Base-by-base conservation (phyloP, 2,888 invertebrate species). In the Morpho helenor region DNA sequence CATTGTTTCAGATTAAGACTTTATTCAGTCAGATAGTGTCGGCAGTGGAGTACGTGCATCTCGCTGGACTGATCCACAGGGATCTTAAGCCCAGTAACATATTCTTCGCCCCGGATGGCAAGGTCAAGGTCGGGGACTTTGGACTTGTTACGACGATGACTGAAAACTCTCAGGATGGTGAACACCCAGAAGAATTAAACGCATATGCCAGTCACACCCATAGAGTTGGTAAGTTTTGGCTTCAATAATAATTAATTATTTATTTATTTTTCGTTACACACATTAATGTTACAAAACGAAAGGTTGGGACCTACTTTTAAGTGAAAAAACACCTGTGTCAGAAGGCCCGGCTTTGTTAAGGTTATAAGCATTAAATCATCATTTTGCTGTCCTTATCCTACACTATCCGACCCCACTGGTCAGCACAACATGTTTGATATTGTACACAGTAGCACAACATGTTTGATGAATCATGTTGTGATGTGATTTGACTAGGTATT, bases 71-170 rank as follows among this genome's bases (percentile, higher is more conserved):
- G 0, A 99, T 99, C 79, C 99, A 99, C 80, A 93, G 99, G 51
- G 99, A 99, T 85, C 91, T 99, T 45, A 99, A 99, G 91, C 96
- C 96, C 71, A 87, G 82, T 59, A 87, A 84, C 63, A 85, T 87
- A 41, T 97, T 99, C 85, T 99, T 99, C 83, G 96, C 98, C 0
- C 92, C 94, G 66, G 97, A 98, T 80, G 96, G 96, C 0, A 68
- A 79, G 3, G 94, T 99, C 7, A 99, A 99, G 91, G 96, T 99
- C 57, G 99, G 99, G 0, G 99, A 99, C 88, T 99, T 99, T 87
- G 99, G 99, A 0, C 92, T 99, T n/a, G 99, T 97, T 8, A 98
- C 99, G 5, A 95, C 96, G 23, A 95, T 96, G 92, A 73, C 69
- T 0, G 90, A 90, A 43, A 75, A 73, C 16, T 76, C 83, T 0